phyloP scores from a whole-genome alignment of 2,797 vertebrate species.

The Chaetophractus vellerosus region DNA sequence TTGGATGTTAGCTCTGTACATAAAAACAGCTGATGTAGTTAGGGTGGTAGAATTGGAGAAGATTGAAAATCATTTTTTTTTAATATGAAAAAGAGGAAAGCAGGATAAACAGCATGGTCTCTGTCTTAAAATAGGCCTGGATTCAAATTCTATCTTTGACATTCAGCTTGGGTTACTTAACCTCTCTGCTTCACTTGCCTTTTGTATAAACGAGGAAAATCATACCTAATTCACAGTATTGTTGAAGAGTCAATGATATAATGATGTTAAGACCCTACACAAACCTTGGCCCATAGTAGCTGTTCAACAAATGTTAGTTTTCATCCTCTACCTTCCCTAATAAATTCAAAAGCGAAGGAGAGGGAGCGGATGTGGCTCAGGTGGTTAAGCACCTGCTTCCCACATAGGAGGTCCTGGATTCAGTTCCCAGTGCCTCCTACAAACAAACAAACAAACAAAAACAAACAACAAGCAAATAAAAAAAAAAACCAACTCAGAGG shows the following conservation, averaged over 20 bases:
- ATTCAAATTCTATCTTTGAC: not conserved
- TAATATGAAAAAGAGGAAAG: not conserved
- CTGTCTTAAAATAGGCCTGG: not conserved
- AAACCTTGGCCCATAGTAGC: not conserved
- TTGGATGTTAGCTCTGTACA: not conserved
- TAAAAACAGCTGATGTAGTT: not conserved
- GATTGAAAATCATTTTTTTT: conserved; percentile 22
- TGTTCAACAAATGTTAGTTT: not conserved
- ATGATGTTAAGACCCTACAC: not conserved
- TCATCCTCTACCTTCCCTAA: not conserved
- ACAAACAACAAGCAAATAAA: too few relatives aligned
- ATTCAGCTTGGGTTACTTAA: not conserved
- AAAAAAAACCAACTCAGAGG: too few relatives aligned
- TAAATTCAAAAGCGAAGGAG: not conserved
- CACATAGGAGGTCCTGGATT: too few relatives aligned
- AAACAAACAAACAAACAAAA: too few relatives aligned
- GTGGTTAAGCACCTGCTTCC: too few relatives aligned
- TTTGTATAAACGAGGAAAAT: not conserved
- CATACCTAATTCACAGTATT: not conserved
- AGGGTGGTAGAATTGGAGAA: not conserved
- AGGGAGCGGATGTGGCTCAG: not conserved
- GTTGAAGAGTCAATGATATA: not conserved
- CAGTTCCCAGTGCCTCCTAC: too few relatives aligned
- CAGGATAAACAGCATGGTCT: not conserved
- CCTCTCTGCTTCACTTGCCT: not conserved